phyloP scores from a whole-genome alignment of 2,888 invertebrate genomes.

The Nephrotoma guestfalica region DNA sequence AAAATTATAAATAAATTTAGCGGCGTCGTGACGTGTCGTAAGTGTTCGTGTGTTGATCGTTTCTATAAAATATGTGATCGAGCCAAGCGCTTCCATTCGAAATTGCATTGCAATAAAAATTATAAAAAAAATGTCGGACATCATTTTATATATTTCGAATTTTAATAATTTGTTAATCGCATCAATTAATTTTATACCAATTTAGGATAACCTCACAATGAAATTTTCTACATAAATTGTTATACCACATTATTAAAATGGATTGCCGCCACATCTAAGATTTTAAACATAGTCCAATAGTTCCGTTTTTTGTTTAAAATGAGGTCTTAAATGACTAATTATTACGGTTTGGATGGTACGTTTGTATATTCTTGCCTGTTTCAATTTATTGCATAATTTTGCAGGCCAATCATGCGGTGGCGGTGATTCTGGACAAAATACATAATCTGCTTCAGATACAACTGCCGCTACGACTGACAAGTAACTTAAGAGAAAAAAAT shows the following conservation, averaged over 20 bases:
- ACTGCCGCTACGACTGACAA: conserved; percentile 92
- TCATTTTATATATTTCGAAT: neutral
- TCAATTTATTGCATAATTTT: conserved; percentile 86
- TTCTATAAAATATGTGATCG: neutral
- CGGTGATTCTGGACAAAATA: conserved; percentile 96
- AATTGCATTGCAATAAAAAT: neutral
- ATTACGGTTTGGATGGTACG: neutral
- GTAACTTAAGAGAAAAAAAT: conserved; percentile 52
- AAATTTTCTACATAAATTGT: neutral
- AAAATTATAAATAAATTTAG: too few relatives aligned
- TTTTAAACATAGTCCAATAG: neutral
- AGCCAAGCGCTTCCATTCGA: neutral
- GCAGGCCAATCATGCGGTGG: conserved; percentile 88
- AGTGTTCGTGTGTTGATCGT: neutral
- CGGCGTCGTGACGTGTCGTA: neutral
- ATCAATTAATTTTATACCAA: neutral
- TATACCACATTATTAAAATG: neutral
- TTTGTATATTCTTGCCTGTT: conserved; percentile 53
- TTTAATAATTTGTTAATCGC: neutral
- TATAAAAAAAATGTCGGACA: neutral
- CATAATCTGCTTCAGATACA: conserved; percentile 96
- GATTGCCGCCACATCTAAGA: neutral
- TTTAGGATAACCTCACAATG: neutral
- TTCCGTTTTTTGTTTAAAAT: neutral
- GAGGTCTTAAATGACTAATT: neutral